A percentile compares a stretch with the other conserved stretches of the same genome.
phyloP scores from a whole-genome alignment of 2,797 vertebrate species.

The Chlorospingus flavigularis region DNA sequence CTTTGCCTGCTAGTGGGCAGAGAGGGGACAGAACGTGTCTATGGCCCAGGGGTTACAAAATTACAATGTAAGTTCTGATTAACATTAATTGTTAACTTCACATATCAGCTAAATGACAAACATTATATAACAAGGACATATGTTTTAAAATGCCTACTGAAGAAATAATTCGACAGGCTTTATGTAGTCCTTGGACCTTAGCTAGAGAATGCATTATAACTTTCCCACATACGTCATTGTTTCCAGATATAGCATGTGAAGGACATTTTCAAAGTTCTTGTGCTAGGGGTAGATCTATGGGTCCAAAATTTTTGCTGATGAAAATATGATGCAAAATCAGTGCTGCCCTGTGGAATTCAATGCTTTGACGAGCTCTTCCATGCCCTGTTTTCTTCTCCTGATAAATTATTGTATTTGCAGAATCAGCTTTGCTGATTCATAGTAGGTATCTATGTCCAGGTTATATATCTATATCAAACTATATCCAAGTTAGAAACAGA shows the following conservation, averaged over 20 bases:
- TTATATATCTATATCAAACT: not conserved
- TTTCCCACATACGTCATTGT: rapidly evolving
- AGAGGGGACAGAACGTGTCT: not conserved
- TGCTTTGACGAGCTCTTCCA: not conserved
- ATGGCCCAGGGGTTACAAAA: not conserved
- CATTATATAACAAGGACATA: not conserved
- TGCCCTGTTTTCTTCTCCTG: not conserved
- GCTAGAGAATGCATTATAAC: not conserved
- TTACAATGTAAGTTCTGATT: not conserved
- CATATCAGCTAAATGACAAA: not conserved
- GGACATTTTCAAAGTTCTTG: not conserved
- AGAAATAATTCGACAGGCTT: not conserved
- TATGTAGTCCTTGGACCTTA: not conserved
- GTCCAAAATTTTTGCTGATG: not conserved
- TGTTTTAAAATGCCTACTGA: not conserved
- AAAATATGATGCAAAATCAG: not conserved
- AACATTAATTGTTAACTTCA: not conserved
- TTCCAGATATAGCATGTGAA: not conserved
- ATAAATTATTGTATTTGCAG: not conserved
- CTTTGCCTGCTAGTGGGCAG: not conserved
- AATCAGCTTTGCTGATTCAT: not conserved
- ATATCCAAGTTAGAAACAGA: not conserved
- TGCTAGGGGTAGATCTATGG: not conserved
- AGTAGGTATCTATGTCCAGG: not conserved
- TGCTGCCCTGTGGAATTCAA: not conserved